These are phyloP conservation scores for Whitmania pigra DNA, from an alignment of 1,140 invertebrate species.

Conservation along the genomic window DNA sequence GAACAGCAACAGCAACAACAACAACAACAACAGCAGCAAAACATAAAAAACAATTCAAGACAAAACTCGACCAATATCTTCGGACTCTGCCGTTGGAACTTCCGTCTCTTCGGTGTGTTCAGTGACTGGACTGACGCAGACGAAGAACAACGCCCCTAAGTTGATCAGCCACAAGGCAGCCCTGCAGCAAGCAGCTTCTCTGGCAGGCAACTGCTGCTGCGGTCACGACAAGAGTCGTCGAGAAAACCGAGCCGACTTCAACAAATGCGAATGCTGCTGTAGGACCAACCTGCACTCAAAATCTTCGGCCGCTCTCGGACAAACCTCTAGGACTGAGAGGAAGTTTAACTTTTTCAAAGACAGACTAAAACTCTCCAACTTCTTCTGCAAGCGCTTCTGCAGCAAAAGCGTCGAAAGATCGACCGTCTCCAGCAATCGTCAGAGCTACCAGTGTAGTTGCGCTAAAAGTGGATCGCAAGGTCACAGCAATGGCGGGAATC, in stretches of 20 bases:
- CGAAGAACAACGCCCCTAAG: background rate
- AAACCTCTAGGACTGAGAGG: background rate
- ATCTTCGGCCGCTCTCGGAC: background rate
- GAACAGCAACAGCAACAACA: background rate
- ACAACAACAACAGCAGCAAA: no score
- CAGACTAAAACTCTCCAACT: background rate
- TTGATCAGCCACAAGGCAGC: conserved; percentile 1
- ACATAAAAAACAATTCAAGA: no score
- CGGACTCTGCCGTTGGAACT: background rate
- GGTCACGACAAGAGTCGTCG: background rate
- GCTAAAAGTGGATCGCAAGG: background rate
- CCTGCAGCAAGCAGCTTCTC: background rate
- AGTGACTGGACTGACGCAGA: background rate
- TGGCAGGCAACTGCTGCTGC: background rate
- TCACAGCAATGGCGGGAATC: background rate
- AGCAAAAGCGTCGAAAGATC: conserved; percentile 4
- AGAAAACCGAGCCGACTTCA: background rate
- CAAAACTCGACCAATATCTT: background rate
- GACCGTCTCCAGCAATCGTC: background rate
- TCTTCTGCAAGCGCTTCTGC: conserved; percentile 12
- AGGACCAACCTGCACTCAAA: background rate
- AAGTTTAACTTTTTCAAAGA: conserved; percentile 9
- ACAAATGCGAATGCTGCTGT: background rate
- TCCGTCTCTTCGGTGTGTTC: background rate
- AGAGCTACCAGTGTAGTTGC: background rate